These are phyloP conservation scores for Patella caerulea DNA, from an alignment of 2,888 invertebrate genomes.

Conservation along the genomic window DNA sequence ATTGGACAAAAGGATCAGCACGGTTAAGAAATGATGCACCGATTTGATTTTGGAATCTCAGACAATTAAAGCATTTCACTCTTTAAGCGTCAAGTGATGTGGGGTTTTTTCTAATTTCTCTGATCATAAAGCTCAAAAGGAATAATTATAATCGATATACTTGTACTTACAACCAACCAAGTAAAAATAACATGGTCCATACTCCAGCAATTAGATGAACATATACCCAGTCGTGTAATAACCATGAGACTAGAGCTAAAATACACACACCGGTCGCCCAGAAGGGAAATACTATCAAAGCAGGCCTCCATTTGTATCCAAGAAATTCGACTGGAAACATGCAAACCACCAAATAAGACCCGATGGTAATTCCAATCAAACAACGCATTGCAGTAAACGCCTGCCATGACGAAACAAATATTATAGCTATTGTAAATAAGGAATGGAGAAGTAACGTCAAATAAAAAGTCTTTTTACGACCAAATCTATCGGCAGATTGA, in stretches of 20 bases:
- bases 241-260: constrained; percentile 41
- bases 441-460: constrained; percentile 29
- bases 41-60: too few species aligned
- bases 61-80: too few species aligned
- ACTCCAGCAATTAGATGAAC: constrained; percentile 42
- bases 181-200: constrained; percentile 27
- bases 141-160: too few species aligned
- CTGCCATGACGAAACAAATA: constrained; percentile 46
- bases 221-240: constrained; percentile 46
- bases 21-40: too few species aligned
- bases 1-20: too few species aligned
- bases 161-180: constrained; percentile 47
- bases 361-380: constrained; percentile 39
- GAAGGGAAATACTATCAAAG: constrained; percentile 32
- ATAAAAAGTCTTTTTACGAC: constrained; percentile 45
- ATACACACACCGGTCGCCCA: constrained; percentile 42
- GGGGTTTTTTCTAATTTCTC: too few species aligned
- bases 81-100: too few species aligned
- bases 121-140: too few species aligned
- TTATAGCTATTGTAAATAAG: constrained; percentile 32
- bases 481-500: constrained; percentile 43
- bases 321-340: constrained; percentile 42
- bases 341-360: constrained; percentile 26
- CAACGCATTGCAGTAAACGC: constrained; percentile 49
- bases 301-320: constrained; percentile 40